Percentiles rank a stretch among this genome's conserved stretches.
These are phyloP conservation scores for Myripristis jacobus DNA, from an alignment of 2,797 vertebrate species.

Conservation along the genomic window DNA sequence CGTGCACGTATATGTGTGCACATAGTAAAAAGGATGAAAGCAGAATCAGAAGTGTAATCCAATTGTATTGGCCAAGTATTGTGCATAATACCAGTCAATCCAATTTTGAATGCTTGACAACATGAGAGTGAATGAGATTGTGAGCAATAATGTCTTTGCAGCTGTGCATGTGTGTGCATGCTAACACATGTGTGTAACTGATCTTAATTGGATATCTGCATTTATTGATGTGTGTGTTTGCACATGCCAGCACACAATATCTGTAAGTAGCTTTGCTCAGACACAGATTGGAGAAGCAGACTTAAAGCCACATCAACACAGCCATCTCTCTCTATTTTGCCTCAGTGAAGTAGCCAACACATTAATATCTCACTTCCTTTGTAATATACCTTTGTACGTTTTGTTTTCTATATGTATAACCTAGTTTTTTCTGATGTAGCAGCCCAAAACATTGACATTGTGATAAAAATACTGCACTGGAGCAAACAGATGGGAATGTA, in stretches of 20 bases:
- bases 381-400: conserved; percentile 2
- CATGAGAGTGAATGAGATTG: conserved; percentile 38
- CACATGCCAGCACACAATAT: conserved; percentile 41
- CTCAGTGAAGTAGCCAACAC: conserved; percentile 4
- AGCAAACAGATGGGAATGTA: conserved; percentile 13
- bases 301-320: conserved; percentile 47
- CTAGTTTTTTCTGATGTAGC: conserved; percentile 26
- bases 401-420: conserved; percentile 25
- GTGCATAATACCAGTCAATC: conserved; percentile 71
- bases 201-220: conserved; percentile 40
- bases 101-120: conserved; percentile 57
- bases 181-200: conserved; percentile 16
- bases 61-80: conserved; percentile 62
- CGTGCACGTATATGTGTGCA: not conserved
- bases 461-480: conserved; percentile 15
- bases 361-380: not conserved
- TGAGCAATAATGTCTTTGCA: conserved; percentile 37
- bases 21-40: conserved; percentile 62
- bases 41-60: conserved; percentile 68
- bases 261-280: conserved; percentile 43
- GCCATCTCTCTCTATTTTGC: conserved; percentile 22
- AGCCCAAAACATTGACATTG: conserved; percentile 4
- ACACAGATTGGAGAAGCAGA: conserved; percentile 62
- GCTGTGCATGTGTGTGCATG: conserved; percentile 14
- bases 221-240: conserved; percentile 34